Evolutionary conservation across 2,113 vertebrate genomes (phyloP), one percentile per base, ranked within the genome.

Genomic region (Hystrix brachyura): DNA sequence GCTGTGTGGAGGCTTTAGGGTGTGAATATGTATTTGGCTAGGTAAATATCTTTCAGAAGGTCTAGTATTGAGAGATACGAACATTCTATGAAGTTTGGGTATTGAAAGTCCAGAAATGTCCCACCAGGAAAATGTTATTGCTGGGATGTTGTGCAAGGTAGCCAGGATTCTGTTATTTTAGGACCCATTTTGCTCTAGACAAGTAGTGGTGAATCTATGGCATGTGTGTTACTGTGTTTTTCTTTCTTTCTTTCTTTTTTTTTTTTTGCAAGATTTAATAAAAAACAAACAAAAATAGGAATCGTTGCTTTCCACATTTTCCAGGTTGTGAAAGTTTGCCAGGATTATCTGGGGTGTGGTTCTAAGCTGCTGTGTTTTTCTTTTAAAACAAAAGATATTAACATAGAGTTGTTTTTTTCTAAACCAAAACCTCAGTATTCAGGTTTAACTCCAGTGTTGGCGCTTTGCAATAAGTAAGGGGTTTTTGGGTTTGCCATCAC

Each of bases 211-310:
- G 13, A 76, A 27, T 46, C n/a, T 29, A 27, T 48, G 25, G 43
- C 25, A 8, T 1, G 13, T 51, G 74, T 78, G 46, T 32, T 29
- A 15, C 32, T 51, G 46, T 51, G 74, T 15, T 29, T 78, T 78
- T 78, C 46, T 15, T 78, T 27, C 38, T 38, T 38, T 38, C 38
- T 38, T 38, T 38, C 38, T 38, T 38, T 38, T 38, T 38, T 38
- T 38, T 55, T 98, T 96, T 96, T 97, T 97, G 97, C 90, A 94
- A 97, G 96, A 97, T 98, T 97, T 97, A 98, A 98, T 98, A 97
- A 97, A 98, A 97, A 98, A 97, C 81, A 95, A 92, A 97, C 90
- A 95, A 96, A 97, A 97, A 90, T 94, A 97, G 96, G 97, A 98
- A 91, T 96, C 96, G 95, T 91, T 92, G 85, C 86, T 97, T 92